These are phyloP conservation scores for Sycophaga agraensis DNA, from an alignment of 1,140 invertebrate genomes.

Conservation along the genomic window DNA sequence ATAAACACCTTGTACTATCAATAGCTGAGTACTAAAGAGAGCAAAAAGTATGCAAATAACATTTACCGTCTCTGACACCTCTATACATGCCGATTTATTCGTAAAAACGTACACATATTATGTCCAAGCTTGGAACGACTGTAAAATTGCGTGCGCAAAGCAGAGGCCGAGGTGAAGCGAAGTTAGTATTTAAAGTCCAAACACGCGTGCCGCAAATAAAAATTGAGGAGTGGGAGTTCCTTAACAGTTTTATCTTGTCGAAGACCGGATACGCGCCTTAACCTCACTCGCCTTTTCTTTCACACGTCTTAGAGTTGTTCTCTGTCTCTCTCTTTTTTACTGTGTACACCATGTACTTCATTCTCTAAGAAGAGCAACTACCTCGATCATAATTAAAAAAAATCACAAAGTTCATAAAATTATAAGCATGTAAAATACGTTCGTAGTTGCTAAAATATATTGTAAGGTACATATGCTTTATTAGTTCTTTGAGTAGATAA, in stretches of 20 bases:
- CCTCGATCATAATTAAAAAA: too few relatives aligned
- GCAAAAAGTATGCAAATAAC: too few relatives aligned
- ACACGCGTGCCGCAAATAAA: slow-evolving; percentile 23
- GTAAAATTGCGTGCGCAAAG: neutral
- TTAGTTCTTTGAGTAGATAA: too few relatives aligned
- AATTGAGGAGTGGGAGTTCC: slow-evolving; percentile 4
- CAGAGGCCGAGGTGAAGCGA: neutral
- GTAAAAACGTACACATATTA: too few relatives aligned
- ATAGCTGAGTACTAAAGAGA: too few relatives aligned
- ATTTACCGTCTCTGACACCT: too few relatives aligned
- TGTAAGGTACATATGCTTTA: too few relatives aligned
- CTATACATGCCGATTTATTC: too few relatives aligned
- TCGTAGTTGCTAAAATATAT: too few relatives aligned
- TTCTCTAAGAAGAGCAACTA: neutral
- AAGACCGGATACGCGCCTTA: slow-evolving; percentile 19
- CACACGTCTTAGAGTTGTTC: neutral
- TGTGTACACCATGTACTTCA: neutral
- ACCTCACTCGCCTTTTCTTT: neutral
- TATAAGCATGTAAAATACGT: too few relatives aligned
- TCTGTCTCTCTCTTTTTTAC: neutral
- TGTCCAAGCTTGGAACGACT: neutral
- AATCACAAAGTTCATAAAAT: too few relatives aligned
- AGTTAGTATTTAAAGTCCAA: slow-evolving; percentile 18
- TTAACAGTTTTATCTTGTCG: slow-evolving; percentile 24
- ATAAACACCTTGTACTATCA: too few relatives aligned